Conservation (phyloP, 2,797 vertebrate genomes). For the Bucorvus abyssinicus region DNA sequence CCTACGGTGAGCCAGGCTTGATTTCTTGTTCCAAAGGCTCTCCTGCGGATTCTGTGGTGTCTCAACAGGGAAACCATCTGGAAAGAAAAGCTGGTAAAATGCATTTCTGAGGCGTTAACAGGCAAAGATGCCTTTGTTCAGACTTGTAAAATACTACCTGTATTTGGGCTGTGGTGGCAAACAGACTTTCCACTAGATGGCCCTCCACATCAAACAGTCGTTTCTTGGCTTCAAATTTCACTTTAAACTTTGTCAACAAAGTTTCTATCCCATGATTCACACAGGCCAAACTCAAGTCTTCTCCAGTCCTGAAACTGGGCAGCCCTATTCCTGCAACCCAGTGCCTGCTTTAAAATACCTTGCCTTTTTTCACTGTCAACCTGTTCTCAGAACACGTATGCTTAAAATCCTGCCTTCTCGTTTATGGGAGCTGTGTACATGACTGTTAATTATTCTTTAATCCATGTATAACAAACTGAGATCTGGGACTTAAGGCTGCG, state of each 20-base stretch:
- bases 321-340: not conserved
- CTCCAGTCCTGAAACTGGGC: not conserved
- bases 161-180: not conserved
- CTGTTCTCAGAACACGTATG: not conserved
- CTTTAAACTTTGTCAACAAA: not conserved
- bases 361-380: not conserved
- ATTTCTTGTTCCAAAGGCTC: not conserved
- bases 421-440: not conserved
- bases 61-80: not conserved
- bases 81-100: not conserved
- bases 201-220: slow-evolving; percentile 20
- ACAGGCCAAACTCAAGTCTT: not conserved
- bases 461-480: not conserved
- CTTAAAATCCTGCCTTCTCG: not conserved
- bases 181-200: slow-evolving; percentile 48
- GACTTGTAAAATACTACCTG: not conserved
- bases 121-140: not conserved
- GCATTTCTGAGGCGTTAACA: not conserved
- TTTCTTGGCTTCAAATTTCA: not conserved
- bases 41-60: not conserved
- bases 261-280: not conserved
- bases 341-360: not conserved
- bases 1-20: not conserved
- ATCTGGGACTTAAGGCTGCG: not conserved
- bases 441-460: not conserved